Evolutionary conservation across 2,797 vertebrate genomes (phyloP), one percentile per base, ranked within the genome.

Genomic region (Enteromius trimaculatus): DNA sequence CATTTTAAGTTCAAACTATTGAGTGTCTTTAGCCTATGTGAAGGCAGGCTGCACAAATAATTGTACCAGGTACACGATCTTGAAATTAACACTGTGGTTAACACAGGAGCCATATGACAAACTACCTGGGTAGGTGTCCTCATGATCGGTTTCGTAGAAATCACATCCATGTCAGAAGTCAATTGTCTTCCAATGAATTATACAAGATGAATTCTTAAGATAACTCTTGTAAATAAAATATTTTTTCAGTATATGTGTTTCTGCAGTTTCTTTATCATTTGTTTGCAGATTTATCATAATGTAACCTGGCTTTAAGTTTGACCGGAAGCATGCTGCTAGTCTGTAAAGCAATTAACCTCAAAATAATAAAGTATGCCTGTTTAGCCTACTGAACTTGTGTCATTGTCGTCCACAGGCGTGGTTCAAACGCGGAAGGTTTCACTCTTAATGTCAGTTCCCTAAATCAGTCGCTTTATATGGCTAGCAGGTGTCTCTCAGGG

Each of bases 181-280:
- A 31, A 14, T 58, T 81, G 87, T 88, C 86, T 87, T 88, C 87
- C 86, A 80, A 53, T 81, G 77, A 26, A 75, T 83, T 66, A 87
- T 42, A 83, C 17, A 17, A 62, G 70, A 66, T 86, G 68, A 86
- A 60, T 81, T 88, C 39, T 31, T 77, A 74, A 84, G 66, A 84
- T 71, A 80, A 60, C 51, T 34, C 83, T 83, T 87, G 86, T 85
- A 62, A 89, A 86, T 89, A 88, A 88, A 88, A 17, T 88, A 87
- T 88, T 87, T 88, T 88, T 87, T 70, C 64, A 88, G 51, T 77
- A 77, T 49, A 65, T 34, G 16, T 77, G 71, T 84, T 55, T 77
- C 70, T 64, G 62, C 74, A 21, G 42, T 79, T 82, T 81, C 65
- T 85, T 58, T 69, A 68, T 72, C 6, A 17, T 21, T 83, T 77